Conservation (phyloP, 2,797 vertebrate genomes). For the Pangasius larnaudii region DNA sequence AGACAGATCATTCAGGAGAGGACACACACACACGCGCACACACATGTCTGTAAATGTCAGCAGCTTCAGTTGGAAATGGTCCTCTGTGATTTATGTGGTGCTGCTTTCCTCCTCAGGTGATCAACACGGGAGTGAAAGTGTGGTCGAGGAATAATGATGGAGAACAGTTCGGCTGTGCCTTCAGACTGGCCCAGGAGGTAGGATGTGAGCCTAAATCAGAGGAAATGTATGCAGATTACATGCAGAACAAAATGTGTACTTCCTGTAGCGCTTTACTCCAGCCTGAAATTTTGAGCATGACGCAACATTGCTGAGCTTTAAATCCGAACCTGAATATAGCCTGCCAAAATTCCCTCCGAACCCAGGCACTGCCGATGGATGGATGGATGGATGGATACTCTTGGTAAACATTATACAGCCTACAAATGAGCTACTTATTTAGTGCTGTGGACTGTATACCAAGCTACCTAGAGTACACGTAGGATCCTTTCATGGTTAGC, state of each 20-base stretch:
- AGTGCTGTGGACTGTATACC: neutral
- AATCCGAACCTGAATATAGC: neutral
- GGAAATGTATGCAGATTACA: neutral
- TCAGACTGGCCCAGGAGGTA: slow-evolving; percentile 97
- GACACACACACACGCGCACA: neutral
- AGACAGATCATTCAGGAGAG: slow-evolving; percentile 19
- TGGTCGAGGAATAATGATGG: slow-evolving; percentile 94
- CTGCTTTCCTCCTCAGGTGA: slow-evolving; percentile 78
- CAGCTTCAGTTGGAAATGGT: slow-evolving; percentile 3
- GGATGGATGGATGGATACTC: neutral
- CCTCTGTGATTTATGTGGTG: neutral
- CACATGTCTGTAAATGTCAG: slow-evolving; percentile 36
- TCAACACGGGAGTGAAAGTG: slow-evolving; percentile 97
- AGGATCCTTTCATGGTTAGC: neutral
- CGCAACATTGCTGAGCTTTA: neutral
- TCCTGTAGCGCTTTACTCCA: neutral
- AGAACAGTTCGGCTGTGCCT: slow-evolving; percentile 93
- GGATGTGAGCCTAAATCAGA: neutral
- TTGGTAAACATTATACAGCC: neutral
- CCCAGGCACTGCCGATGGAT: neutral
- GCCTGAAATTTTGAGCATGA: neutral
- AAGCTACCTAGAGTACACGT: neutral
- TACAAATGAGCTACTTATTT: neutral
- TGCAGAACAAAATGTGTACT: neutral
- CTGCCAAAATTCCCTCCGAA: neutral